Percentiles rank a stretch among this genome's conserved stretches.
phyloP scores from a whole-genome alignment of 2,888 invertebrate species.

The Drosophila cognata region DNA sequence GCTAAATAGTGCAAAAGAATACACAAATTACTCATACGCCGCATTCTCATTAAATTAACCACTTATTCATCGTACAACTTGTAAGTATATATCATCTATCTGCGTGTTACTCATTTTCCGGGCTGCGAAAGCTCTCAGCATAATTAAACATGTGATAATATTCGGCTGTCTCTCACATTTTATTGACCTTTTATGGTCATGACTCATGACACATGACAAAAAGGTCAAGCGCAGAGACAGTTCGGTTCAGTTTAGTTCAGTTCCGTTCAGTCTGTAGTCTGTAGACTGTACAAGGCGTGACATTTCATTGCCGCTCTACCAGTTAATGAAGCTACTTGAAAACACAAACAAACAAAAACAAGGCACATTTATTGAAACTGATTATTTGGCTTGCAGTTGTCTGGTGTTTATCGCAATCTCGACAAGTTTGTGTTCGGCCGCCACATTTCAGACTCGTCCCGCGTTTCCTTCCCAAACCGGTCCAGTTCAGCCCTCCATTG shows the following conservation, averaged over 20 bases:
- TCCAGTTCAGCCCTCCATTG: conserved; percentile 70
- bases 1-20: conserved; percentile 37
- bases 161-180: conserved; percentile 11
- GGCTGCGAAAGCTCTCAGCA: neutral
- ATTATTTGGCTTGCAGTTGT: conserved; percentile 63
- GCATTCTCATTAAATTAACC: conserved; percentile 16
- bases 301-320: neutral
- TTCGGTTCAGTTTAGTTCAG: conserved; percentile 8
- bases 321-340: conserved; percentile 6
- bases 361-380: conserved; percentile 1
- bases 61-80: conserved; percentile 36
- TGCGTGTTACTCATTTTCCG: neutral
- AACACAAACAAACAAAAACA: conserved; percentile 1
- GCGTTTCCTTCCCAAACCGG: conserved; percentile 79
- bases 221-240: conserved; percentile 13
- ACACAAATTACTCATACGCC: conserved; percentile 50
- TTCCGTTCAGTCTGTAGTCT: conserved; percentile 1
- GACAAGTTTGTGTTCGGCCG: conserved; percentile 79
- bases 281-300: conserved; percentile 24
- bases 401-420: conserved; percentile 71
- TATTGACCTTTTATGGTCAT: conserved; percentile 56
- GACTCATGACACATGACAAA: conserved; percentile 48
- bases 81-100: conserved; percentile 41
- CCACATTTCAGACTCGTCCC: conserved; percentile 80
- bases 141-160: conserved; percentile 17